Percentiles rank a stretch among this genome's conserved stretches.
Evolutionary conservation across 1,140 invertebrate genomes (phyloP).

Genomic region (Holotrichia oblita): DNA sequence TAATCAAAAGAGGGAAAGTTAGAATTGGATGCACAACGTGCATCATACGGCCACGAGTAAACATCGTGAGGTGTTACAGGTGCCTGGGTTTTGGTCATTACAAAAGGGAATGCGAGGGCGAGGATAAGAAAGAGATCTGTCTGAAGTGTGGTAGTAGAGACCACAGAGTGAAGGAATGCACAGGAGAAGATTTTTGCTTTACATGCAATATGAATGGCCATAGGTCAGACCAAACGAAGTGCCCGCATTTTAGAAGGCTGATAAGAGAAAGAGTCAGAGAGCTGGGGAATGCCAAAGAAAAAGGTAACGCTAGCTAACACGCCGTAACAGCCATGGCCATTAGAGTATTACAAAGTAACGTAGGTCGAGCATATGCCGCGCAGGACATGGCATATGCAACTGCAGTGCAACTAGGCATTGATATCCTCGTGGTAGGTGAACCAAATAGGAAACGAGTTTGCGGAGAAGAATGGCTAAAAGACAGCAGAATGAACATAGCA

Average conservation of each 20-base stretch:
- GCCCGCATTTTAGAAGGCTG: no score
- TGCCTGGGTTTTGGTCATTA: constrained; percentile 30
- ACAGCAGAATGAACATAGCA: no score
- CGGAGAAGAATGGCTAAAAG: no score
- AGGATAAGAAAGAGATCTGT: constrained; percentile 36
- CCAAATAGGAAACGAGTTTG: no score
- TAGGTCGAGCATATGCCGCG: no score
- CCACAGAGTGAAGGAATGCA: constrained; percentile 39
- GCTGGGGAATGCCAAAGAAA: no score
- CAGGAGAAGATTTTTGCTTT: neutral
- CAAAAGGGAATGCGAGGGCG: constrained; percentile 21
- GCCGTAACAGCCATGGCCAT: no score
- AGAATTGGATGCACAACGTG: constrained; percentile 32
- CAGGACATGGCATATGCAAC: no score
- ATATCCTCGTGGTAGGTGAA: no score
- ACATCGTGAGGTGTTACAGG: constrained; percentile 31
- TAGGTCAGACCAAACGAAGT: constrained; percentile 22
- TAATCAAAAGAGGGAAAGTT: constrained; percentile 3
- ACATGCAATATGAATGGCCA: constrained; percentile 38
- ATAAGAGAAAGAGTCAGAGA: neutral
- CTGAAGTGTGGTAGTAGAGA: constrained; percentile 37
- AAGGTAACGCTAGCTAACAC: no score
- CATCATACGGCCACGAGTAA: neutral
- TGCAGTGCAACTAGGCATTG: no score
- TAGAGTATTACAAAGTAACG: no score